phyloP scores from a whole-genome alignment of 2,113 vertebrate species.

The Urocitellus parryii region DNA sequence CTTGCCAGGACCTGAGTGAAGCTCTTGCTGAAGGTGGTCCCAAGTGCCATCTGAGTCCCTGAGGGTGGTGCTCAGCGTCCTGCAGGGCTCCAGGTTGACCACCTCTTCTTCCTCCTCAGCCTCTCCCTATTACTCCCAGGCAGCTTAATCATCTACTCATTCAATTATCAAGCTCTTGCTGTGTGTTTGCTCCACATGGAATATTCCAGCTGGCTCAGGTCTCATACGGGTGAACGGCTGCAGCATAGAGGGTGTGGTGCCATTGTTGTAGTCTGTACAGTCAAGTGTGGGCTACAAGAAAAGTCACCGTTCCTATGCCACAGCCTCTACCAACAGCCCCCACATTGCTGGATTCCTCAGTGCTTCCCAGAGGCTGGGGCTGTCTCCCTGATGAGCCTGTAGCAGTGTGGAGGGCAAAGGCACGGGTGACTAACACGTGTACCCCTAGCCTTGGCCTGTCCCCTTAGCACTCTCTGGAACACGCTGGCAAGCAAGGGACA shows the following conservation, averaged over 20 bases:
- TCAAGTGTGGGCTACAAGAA: not conserved
- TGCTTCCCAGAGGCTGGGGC: accelerated
- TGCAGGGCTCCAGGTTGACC: accelerated
- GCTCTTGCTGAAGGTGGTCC: not conserved
- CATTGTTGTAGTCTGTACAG: accelerated
- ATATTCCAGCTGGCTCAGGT: not conserved
- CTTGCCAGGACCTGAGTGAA: accelerated
- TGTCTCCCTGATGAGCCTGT: not conserved
- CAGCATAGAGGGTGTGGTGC: accelerated
- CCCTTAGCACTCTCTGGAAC: accelerated
- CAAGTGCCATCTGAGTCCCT: not conserved
- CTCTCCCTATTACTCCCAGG: not conserved
- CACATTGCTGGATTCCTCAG: not conserved
- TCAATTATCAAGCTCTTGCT: not conserved
- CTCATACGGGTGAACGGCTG: accelerated
- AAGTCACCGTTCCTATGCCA: not conserved
- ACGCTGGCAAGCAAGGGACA: accelerated
- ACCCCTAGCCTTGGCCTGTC: not conserved
- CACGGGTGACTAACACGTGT: accelerated
- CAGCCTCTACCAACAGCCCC: not conserved
- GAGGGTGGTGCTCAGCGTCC: not conserved
- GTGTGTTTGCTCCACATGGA: accelerated
- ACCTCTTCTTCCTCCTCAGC: accelerated
- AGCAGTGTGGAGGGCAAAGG: accelerated
- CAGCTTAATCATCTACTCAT: accelerated